phyloP scores from a whole-genome alignment of 2,113 vertebrate genomes.

The Psammodynastes pulverulentus region DNA sequence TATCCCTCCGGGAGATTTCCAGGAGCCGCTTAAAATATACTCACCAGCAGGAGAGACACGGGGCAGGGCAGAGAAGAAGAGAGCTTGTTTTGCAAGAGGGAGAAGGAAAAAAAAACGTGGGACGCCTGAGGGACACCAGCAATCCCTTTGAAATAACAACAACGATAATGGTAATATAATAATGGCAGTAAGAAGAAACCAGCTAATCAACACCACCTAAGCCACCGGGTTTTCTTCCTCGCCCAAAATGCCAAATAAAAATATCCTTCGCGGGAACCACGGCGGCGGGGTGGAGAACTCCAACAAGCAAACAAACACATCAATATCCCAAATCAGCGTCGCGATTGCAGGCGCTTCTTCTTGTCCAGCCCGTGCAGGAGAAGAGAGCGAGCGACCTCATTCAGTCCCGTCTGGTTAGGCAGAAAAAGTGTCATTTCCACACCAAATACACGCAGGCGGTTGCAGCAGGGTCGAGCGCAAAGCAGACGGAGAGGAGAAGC shows the following conservation, averaged over 20 bases:
- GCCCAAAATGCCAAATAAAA: neutral
- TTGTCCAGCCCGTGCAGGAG: slow-evolving; percentile 33
- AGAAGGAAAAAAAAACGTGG: no score
- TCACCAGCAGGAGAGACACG: slow-evolving; percentile 44
- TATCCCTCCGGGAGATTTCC: slow-evolving; percentile 56
- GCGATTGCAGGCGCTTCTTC: slow-evolving; percentile 2
- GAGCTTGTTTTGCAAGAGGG: slow-evolving; percentile 63
- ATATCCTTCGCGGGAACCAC: neutral
- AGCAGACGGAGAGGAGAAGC: slow-evolving; percentile 35
- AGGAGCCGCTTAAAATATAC: slow-evolving; percentile 73
- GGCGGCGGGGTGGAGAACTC: neutral
- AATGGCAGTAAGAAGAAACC: neutral
- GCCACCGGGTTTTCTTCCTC: slow-evolving; percentile 30
- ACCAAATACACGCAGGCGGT: slow-evolving; percentile 46
- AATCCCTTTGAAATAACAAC: slow-evolving; percentile 31
- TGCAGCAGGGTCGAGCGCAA: slow-evolving; percentile 22
- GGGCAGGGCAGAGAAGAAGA: slow-evolving; percentile 24
- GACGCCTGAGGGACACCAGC: slow-evolving; percentile 28
- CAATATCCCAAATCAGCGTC: slow-evolving; percentile 39
- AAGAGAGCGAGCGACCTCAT: slow-evolving; percentile 56
- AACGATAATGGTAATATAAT: neutral
- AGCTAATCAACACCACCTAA: slow-evolving; percentile 36
- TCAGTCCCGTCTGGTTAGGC: slow-evolving; percentile 65
- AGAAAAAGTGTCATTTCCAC: slow-evolving; percentile 55
- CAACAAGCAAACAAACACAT: neutral